Conservation (phyloP, 2,113 vertebrate species). For the Megaceryle maxima region DNA sequence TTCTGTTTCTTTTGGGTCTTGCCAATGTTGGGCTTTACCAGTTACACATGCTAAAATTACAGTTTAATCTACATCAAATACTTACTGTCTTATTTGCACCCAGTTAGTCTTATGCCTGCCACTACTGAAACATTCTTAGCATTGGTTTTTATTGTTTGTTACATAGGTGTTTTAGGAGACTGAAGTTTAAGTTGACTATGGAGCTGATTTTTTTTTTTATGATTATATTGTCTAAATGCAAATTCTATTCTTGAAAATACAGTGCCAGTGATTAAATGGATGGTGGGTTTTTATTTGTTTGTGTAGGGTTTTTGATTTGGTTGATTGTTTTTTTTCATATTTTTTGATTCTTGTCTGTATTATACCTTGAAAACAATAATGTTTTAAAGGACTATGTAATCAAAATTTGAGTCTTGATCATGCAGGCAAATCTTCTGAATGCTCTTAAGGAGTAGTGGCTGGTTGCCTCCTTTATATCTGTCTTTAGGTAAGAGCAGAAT, state of each 20-base stretch:
- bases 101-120: neutral
- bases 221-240: neutral
- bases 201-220: neutral
- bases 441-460: neutral
- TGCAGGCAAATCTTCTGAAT: neutral
- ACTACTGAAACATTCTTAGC: neutral
- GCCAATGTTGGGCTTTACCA: neutral
- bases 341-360: neutral
- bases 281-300: no score
- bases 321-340: neutral
- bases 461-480: fast-evolving
- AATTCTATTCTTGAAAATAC: neutral
- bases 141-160: neutral
- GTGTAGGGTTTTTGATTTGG: no score
- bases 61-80: neutral
- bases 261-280: neutral
- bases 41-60: neutral
- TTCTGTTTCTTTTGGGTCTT: neutral
- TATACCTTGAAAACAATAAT: neutral
- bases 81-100: neutral
- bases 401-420: neutral
- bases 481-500: neutral
- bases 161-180: neutral
- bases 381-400: neutral
- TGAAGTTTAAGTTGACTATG: neutral